Evolutionary conservation across 2,888 invertebrate species (phyloP), one percentile per base, ranked within the genome.

Genomic region (Mantis religiosa): DNA sequence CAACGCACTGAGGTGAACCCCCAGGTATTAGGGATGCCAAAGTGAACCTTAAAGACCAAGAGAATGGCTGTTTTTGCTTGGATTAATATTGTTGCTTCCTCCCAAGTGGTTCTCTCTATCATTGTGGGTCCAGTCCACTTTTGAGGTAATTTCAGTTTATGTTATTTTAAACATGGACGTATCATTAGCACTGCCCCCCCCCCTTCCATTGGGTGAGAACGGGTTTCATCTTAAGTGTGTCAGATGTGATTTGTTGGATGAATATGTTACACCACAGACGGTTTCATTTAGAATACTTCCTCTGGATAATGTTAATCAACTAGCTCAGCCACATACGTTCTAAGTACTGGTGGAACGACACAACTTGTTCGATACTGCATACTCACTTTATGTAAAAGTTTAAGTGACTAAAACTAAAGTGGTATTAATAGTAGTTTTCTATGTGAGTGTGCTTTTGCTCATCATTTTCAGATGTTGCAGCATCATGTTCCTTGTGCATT

Each of bases 1-100:
- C 83, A n/a, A 84, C 47, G 83, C 84, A 88, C 83, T 84, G 84
- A 88, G 88, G 88, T 88, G 47, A 88, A 83, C 84, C 84, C 47
- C 47, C 25, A 88, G 88, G 88, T 30, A 83, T 83, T 84, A 84
- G 41, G 88, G 83, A 88, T 88, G 83, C 30, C 83, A 88, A 88
- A 88, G 83, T 88, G 71, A 71, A 83, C 88, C 88, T 88, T 88
- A 88, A 88, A 81, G 85, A 82, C 82, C 87, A 34, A 87, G 82
- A 82, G 81, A 25, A n/a, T 87, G 27, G 25, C n/a, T 82, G 82
- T 87, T 81, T 87, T 87, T 87, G 82, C 41, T n/a, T 87, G 27
- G 20, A 87, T 87, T 87, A 87, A 87, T 87, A 87, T 71, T 87
- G 30, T 25, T 87, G 28, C 82, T 34, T 41, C 87, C 87, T 87